Evolutionary conservation across 2,113 vertebrate species (phyloP).

Genomic region (Pycnonotus jocosus): DNA sequence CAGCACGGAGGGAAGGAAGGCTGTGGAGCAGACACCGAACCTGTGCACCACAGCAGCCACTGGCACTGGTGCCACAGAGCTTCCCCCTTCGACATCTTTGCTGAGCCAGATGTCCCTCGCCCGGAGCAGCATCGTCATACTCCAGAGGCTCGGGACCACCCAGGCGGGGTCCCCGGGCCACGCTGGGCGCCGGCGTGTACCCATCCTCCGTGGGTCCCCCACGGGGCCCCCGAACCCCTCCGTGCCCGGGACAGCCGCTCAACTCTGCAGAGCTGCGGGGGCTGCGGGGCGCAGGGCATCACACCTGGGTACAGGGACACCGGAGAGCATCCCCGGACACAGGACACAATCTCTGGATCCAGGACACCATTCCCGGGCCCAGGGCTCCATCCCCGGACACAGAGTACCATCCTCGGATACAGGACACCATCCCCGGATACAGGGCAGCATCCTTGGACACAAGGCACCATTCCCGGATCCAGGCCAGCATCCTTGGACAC

Average conservation of each 20-base stretch:
- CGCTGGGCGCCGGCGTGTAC: accelerated
- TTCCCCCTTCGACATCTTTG: neutral
- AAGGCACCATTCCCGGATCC: too few species aligned
- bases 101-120: neutral
- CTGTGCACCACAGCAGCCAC: neutral
- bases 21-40: neutral
- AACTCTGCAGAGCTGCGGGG: neutral
- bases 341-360: too few species aligned
- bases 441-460: too few species aligned
- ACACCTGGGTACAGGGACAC: neutral
- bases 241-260: neutral
- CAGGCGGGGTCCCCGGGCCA: neutral
- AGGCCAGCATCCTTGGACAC: too few species aligned
- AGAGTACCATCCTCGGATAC: neutral
- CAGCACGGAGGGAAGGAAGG: neutral
- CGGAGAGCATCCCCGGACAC: neutral
- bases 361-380: neutral
- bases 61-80: accelerated
- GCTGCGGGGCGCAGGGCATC: neutral
- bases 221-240: accelerated
- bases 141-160: accelerated
- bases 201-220: accelerated
- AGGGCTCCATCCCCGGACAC: too few species aligned
- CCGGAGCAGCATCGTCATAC: accelerated
- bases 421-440: too few species aligned